Conservation (phyloP, 2,888 invertebrate species). For the Clistopyga incitator region DNA sequence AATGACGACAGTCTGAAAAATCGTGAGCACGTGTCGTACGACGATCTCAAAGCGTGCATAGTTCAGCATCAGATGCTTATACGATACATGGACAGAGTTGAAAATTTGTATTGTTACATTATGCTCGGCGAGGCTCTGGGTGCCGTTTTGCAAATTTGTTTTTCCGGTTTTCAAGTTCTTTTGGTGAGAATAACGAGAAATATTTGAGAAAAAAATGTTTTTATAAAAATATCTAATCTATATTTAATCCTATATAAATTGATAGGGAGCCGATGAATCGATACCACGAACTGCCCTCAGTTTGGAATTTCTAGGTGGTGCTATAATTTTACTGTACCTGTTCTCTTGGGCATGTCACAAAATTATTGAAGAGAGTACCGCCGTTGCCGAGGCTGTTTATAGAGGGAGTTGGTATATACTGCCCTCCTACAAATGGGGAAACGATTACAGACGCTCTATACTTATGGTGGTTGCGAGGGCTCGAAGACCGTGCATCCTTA, state of each 20-base stretch:
- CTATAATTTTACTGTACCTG: slow-evolving; percentile 69
- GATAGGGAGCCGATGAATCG: slow-evolving; percentile 58
- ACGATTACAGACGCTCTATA: slow-evolving; percentile 63
- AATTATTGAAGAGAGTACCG: slow-evolving; percentile 72
- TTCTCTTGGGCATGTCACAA: slow-evolving; percentile 73
- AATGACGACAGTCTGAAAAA: background rate
- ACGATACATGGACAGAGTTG: slow-evolving; percentile 62
- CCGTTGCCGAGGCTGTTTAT: slow-evolving; percentile 71
- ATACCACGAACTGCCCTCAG: slow-evolving; percentile 54
- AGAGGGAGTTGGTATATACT: slow-evolving; percentile 71
- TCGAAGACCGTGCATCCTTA: slow-evolving; percentile 70
- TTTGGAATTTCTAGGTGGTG: slow-evolving; percentile 65
- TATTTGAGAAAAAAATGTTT: too few species aligned
- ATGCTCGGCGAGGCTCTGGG: slow-evolving; percentile 63
- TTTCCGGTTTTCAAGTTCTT: slow-evolving; percentile 68
- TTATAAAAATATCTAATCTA: background rate
- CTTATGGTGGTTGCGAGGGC: slow-evolving; percentile 72
- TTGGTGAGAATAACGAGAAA: slow-evolving; percentile 59
- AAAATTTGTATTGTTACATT: slow-evolving; percentile 65
- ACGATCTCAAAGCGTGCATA: slow-evolving; percentile 61
- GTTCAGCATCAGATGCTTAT: slow-evolving; percentile 65
- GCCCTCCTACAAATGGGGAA: slow-evolving; percentile 64
- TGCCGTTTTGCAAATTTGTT: slow-evolving; percentile 65
- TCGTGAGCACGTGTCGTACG: slow-evolving; percentile 28
- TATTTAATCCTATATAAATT: background rate